Base-by-base conservation (phyloP, 2,888 invertebrate species). In the Philonicus albiceps region DNA sequence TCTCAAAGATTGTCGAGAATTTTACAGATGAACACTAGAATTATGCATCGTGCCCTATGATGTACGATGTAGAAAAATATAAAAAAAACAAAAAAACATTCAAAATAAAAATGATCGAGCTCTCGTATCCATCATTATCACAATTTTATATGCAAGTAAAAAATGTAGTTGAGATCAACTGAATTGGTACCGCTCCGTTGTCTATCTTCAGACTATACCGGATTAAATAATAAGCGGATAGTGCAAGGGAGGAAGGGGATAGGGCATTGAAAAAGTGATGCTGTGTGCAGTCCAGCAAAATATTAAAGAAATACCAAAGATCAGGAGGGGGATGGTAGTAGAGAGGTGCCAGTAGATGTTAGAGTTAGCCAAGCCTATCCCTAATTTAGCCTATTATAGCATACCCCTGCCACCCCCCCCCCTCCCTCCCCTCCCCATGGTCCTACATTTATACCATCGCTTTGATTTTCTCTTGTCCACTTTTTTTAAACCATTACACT, bases 91-190 rank as follows among this genome's bases (percentile, higher is more conserved):
- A 27, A 80, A 53, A 43, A 53, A n/a, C n/a, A n/a, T n/a, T n/a
- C n/a, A n/a, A n/a, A 31, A 80, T 3, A 80, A 16, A 22, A 22
- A 53, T 1, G 11, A 49, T 80, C 78, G n/a, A 78, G 80, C 5
- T 16, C n/a, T 30, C n/a, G 16, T 30, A 80, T 43, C 49, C 53
- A 53, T 80, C 80, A 80, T 53, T 80, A 37, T 76, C 37, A 80
- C 80, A 80, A 80, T 80, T 49, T 37, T 76, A 37, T 76, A 40
- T 76, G 40, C 40, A 40, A 34, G 75, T 40, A 34, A n/a, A n/a
- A 37, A 6, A 49, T 73, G 73, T 73, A 31, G 0, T 40, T 49
- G 30, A 27, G 49, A 16, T 43, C 1, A 22, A n/a, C n/a, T n/a
- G 7, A n/a, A 1, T 1, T 22, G 2, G 11, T 43, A n/a, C 37